Evolutionary conservation across 1,140 invertebrate species (phyloP).

Genomic region (Rhagoletis zephyria): DNA sequence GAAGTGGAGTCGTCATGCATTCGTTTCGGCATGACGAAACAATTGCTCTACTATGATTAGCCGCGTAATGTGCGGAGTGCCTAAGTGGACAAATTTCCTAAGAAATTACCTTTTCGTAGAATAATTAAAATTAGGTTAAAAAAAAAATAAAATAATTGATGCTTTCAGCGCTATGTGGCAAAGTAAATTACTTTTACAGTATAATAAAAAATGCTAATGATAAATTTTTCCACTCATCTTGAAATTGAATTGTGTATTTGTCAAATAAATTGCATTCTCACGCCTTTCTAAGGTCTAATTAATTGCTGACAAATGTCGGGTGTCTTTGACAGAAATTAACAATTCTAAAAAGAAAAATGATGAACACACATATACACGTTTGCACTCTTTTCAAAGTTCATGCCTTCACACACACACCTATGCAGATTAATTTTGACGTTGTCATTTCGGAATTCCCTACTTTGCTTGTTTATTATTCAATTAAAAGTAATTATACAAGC

Average conservation of each 20-base stretch:
- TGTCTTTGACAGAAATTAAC: neutral
- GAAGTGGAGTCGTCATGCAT: no score
- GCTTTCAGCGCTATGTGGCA: neutral
- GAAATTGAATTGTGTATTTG: conserved; percentile 13
- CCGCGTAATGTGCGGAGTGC: no score
- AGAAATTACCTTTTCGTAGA: no score
- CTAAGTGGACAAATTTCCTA: no score
- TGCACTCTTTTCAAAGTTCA: no score
- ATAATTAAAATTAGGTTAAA: no score
- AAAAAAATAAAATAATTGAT: neutral
- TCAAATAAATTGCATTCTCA: conserved; percentile 36
- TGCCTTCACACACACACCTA: neutral
- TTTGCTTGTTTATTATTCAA: conserved; percentile 15
- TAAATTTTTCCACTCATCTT: conserved; percentile 34
- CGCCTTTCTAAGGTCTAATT: conserved; percentile 26
- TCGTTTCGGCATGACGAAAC: no score
- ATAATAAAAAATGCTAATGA: neutral
- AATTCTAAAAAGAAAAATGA: neutral
- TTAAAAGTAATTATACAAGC: conserved; percentile 25
- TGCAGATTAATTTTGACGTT: neutral
- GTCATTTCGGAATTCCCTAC: conserved; percentile 29
- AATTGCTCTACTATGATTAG: no score
- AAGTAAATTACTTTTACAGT: neutral
- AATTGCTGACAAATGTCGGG: neutral
- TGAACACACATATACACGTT: no score